Evolutionary conservation across 2,797 vertebrate species (phyloP), one percentile per base, ranked within the genome.

Genomic region (Atherinosoma microstoma): DNA sequence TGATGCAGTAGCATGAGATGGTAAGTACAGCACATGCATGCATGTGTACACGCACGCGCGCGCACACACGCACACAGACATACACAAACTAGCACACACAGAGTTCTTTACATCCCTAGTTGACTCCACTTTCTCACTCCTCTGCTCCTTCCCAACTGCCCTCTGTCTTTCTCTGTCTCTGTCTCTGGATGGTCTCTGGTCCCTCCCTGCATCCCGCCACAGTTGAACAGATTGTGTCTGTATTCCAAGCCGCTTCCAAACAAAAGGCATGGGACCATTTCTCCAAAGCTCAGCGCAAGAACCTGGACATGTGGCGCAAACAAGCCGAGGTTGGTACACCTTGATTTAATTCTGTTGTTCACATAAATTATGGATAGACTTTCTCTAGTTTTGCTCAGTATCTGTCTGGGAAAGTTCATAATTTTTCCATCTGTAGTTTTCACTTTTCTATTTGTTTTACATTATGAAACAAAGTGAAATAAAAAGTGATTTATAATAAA

Each of bases 201-300:
- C 90, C 90, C 85, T 87, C 87, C 89, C 92, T 83, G 85, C 87
- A 80, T 89, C 90, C 85, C 59, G 91, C 95, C 94, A 91, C 96
- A 99, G 97, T 99, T 96, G 97, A 99, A 93, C 97, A 99, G 96
- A 99, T 99, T 96, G 96, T 99, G 94, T 97, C 97, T 94, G 97
- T 99, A 94, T 99, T 98, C 96, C 96, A 96, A 96, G 97, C 97
- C 76, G 95, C 98, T 93, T 97, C 97, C 96, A 99, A 99, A 96
- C 98, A 99, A 96, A 98, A 97, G 95, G 97, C 97, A 93, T 98
- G 98, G 97, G 98, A 99, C 97, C 98, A 99, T 97, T 99, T 99
- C 96, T 98, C 97, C 95, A 99, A 99, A 97, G 97, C 97, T 90
- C 98, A 99, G 91, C 97, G 97, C 94, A 98, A 98, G 96, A 99